phyloP scores from a whole-genome alignment of 2,113 vertebrate species.

The Oncorhynchus masou region DNA sequence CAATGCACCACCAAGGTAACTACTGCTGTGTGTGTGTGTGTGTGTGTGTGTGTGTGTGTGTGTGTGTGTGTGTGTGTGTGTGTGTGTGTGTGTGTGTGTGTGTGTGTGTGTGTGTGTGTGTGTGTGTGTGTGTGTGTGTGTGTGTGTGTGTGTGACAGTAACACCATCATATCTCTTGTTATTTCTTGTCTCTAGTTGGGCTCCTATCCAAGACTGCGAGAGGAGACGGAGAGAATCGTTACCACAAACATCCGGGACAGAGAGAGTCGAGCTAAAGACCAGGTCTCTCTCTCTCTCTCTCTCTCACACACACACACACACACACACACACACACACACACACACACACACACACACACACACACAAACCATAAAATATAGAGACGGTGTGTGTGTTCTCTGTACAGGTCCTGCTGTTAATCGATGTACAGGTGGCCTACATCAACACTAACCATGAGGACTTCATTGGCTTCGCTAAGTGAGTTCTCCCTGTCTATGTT shows the following conservation, averaged over 20 bases:
- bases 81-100: neutral
- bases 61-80: neutral
- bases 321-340: no score
- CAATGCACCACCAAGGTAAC: no score
- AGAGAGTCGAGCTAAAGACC: slow-evolving; percentile 87
- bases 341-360: neutral
- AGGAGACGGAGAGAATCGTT: slow-evolving; percentile 89
- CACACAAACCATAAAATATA: neutral
- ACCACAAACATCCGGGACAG: slow-evolving; percentile 84
- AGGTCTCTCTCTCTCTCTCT: slow-evolving; percentile 69
- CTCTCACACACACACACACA: neutral
- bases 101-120: neutral
- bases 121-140: no score
- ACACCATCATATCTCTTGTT: neutral
- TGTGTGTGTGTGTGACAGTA: neutral
- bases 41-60: neutral
- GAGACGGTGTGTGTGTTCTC: slow-evolving; percentile 9
- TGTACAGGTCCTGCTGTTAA: slow-evolving; percentile 82
- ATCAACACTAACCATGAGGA: slow-evolving; percentile 97
- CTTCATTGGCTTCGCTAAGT: slow-evolving; percentile 93
- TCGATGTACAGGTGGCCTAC: slow-evolving; percentile 92
- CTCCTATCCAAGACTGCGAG: slow-evolving; percentile 84
- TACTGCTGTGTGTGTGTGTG: neutral
- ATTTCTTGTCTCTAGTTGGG: no score
- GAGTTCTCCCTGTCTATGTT: slow-evolving; percentile 46